Base-by-base conservation (phyloP, 2,888 invertebrate species). In the Allacma fusca region DNA sequence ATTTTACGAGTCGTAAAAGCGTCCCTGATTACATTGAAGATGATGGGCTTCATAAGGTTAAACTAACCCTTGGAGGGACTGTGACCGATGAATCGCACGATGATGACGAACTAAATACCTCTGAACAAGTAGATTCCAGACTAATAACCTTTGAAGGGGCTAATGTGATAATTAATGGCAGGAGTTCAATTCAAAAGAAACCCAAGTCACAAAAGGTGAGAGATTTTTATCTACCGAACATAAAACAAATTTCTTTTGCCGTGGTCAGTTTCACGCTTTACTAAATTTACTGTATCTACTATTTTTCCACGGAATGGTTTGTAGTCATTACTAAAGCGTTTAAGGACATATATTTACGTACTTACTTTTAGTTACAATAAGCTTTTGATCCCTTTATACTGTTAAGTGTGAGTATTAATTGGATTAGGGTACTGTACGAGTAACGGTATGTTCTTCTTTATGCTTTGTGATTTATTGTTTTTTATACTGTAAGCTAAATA, bases 1-100 rank as follows among this genome's bases (percentile, higher is more conserved):
- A 95, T 89, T 96, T 95, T 88, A 93, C 91, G 87, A 91, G 93
- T 86, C 93, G 93, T 87, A 93, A 93, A 85, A 83, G 84, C 23
- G 94, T 95, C 85, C 95, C 95, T 72, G 94, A 95, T 89, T 95
- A 96, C 88, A 93, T 96, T 86, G 94, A 94, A 87, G 94, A 95
- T 88, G 95, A 95, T 89, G 94, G 94, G 84, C 90, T 92, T 19
- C 85, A 84, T 75, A 59, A 28, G 28, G 59, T 50, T 21, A 80
- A 83, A 50, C 21, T 78, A 16, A 80, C 72, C 64, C 24, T 75
- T 24, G 74, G 70, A 28, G 78, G 77, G 24, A 79, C 79, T 9
- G 80, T 78, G 12, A 79, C 79, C 19, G 82, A 80, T 68, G 83
- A 83, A 72, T 81, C 83, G 0, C 79, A 84, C 68, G 83, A 82